phyloP scores from a whole-genome alignment of 2,888 invertebrate species.

The Xanthostigma xanthostigma region DNA sequence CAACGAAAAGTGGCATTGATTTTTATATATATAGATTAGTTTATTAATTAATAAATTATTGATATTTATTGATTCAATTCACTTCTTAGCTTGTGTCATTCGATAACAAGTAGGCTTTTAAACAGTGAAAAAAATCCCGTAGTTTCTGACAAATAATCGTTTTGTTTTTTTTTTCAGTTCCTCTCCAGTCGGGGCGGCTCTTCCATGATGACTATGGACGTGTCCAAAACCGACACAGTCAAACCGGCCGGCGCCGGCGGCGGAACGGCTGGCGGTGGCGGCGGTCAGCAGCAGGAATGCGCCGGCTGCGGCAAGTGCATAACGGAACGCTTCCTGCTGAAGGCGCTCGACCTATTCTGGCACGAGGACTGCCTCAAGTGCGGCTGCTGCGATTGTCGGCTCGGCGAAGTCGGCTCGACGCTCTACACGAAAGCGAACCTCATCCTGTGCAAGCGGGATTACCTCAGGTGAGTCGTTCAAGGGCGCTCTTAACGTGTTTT shows the following conservation, averaged over 20 bases:
- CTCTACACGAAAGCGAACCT: slow-evolving; percentile 91
- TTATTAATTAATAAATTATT: too few species aligned
- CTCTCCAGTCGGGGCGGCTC: slow-evolving; percentile 23
- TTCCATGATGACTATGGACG: slow-evolving; percentile 76
- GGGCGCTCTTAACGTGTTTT: background rate
- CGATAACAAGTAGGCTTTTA: too few species aligned
- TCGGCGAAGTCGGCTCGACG: slow-evolving; percentile 92
- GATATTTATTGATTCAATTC: too few species aligned
- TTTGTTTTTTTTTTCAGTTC: slow-evolving; percentile 14
- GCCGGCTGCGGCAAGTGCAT: slow-evolving; percentile 91
- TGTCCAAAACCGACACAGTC: slow-evolving; percentile 57
- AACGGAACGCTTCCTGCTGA: slow-evolving; percentile 77
- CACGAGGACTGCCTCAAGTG: slow-evolving; percentile 97
- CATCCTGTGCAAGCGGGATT: slow-evolving; percentile 90
- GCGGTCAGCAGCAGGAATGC: slow-evolving; percentile 55
- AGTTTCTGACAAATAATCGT: background rate
- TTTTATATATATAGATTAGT: too few species aligned
- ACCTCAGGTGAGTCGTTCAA: slow-evolving; percentile 56
- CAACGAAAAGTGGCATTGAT: too few species aligned
- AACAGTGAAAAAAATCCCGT: too few species aligned
- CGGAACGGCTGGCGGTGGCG: slow-evolving; percentile 26
- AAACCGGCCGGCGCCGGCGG: slow-evolving; percentile 21
- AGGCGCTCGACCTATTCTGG: slow-evolving; percentile 89
- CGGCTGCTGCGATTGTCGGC: slow-evolving; percentile 90
- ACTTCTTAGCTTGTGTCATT: too few species aligned